Conservation (phyloP, 2,888 invertebrate genomes). For the Perithous albicinctus region DNA sequence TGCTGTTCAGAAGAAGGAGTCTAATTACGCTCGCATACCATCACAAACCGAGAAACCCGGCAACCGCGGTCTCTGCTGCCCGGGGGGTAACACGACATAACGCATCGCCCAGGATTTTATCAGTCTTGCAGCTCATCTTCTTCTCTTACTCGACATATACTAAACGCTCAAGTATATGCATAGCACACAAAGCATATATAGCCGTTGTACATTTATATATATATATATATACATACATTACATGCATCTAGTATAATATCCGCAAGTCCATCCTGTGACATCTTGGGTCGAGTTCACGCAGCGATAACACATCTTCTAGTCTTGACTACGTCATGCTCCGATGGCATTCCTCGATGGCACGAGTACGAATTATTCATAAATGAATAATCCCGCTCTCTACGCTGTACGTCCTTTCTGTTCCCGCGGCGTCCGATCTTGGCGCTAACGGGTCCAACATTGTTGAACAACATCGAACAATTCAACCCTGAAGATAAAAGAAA, state of each 20-base stretch:
- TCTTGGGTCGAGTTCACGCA: constrained; percentile 70
- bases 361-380: constrained; percentile 64
- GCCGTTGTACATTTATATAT: constrained; percentile 25
- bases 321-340: constrained; percentile 52
- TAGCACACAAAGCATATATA: constrained; percentile 32
- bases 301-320: constrained; percentile 65
- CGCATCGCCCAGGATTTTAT: constrained; percentile 74
- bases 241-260: constrained; percentile 15
- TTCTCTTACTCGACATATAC: constrained; percentile 28
- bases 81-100: constrained; percentile 63
- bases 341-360: constrained; percentile 60
- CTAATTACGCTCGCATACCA: constrained; percentile 79
- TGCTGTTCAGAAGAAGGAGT: constrained; percentile 57
- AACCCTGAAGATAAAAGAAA: background rate
- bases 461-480: background rate
- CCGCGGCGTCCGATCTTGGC: constrained; percentile 9
- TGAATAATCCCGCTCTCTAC: constrained; percentile 29
- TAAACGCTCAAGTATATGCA: constrained; percentile 46
- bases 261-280: constrained; percentile 58
- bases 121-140: constrained; percentile 59
- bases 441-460: constrained; percentile 24
- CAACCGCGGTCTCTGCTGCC: constrained; percentile 70
- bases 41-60: constrained; percentile 71
- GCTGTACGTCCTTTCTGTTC: background rate
- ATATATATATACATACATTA: constrained; percentile 43